Conservation (phyloP, 2,888 invertebrate species). For the Venusia cambrica region DNA sequence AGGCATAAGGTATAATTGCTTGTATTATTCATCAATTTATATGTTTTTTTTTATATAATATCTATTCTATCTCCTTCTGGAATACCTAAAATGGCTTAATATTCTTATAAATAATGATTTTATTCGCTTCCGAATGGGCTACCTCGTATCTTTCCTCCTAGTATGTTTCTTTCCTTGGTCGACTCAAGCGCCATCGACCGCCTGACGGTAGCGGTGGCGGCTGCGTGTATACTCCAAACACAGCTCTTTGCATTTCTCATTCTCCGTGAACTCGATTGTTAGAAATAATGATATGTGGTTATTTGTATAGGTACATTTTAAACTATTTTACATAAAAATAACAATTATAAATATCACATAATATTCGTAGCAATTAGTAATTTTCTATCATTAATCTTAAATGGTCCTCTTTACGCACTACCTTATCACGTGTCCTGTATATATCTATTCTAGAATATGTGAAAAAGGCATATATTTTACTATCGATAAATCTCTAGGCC, state of each 20-base stretch:
- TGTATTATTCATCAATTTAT: conserved; percentile 2
- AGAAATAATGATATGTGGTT: conserved; percentile 76
- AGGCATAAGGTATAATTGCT: conserved; percentile 15
- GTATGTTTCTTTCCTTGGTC: background rate
- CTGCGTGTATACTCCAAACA: too few relatives aligned
- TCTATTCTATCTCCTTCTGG: conserved; percentile 1
- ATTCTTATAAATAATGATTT: conserved; percentile 11
- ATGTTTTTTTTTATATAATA: background rate
- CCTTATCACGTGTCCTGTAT: conserved; percentile 59
- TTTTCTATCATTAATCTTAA: conserved; percentile 59
- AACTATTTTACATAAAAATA: conserved; percentile 69
- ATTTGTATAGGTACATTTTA: conserved; percentile 56
- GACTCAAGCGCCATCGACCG: too few relatives aligned
- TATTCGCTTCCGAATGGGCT: conserved; percentile 7
- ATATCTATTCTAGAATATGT: conserved; percentile 13
- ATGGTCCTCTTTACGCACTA: conserved; percentile 64
- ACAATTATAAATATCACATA: conserved; percentile 76
- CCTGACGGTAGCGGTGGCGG: too few relatives aligned
- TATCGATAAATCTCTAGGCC: conserved; percentile 23
- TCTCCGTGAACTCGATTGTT: conserved; percentile 54
- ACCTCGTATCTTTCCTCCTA: too few relatives aligned
- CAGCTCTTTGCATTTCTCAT: conserved; percentile 29
- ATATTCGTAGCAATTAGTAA: conserved; percentile 73
- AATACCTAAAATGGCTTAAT: background rate
- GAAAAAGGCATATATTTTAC: too few relatives aligned